These are phyloP conservation scores for Oreonectes daqikongensis DNA, from an alignment of 2,797 vertebrate genomes.

Conservation along the genomic window DNA sequence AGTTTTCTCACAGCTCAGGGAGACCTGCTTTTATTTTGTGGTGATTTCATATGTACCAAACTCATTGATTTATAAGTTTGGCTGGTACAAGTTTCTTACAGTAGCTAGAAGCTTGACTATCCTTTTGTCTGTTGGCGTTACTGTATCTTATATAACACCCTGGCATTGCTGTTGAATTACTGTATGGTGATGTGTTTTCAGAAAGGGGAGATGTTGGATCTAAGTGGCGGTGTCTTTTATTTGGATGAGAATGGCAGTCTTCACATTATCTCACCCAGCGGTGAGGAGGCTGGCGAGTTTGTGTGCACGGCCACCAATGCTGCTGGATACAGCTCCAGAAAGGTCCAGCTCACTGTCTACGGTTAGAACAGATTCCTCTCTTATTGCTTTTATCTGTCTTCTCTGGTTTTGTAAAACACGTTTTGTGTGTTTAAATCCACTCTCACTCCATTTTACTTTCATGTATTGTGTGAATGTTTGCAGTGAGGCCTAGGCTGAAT, in stretches of 20 bases:
- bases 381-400: background rate
- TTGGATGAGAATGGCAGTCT: slow-evolving; percentile 86
- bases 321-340: slow-evolving; percentile 86
- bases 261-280: slow-evolving; percentile 81
- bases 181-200: slow-evolving; percentile 61
- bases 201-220: slow-evolving; percentile 84
- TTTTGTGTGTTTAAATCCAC: background rate
- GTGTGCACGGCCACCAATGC: slow-evolving; percentile 90
- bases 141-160: background rate
- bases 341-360: slow-evolving; percentile 95
- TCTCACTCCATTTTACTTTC: slow-evolving; percentile 12
- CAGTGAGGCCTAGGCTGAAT: slow-evolving; percentile 87
- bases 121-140: background rate
- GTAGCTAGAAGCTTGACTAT: background rate
- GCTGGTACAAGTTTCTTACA: background rate
- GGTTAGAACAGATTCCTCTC: slow-evolving; percentile 72
- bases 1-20: background rate
- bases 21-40: background rate
- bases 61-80: background rate
- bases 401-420: background rate
- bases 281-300: slow-evolving; percentile 89
- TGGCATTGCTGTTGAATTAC: background rate
- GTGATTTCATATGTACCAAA: background rate
- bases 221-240: slow-evolving; percentile 77
- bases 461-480: slow-evolving; percentile 19